These are phyloP conservation scores for Trissolcus japonicus DNA, from an alignment of 2,888 invertebrate species.

Conservation along the genomic window DNA sequence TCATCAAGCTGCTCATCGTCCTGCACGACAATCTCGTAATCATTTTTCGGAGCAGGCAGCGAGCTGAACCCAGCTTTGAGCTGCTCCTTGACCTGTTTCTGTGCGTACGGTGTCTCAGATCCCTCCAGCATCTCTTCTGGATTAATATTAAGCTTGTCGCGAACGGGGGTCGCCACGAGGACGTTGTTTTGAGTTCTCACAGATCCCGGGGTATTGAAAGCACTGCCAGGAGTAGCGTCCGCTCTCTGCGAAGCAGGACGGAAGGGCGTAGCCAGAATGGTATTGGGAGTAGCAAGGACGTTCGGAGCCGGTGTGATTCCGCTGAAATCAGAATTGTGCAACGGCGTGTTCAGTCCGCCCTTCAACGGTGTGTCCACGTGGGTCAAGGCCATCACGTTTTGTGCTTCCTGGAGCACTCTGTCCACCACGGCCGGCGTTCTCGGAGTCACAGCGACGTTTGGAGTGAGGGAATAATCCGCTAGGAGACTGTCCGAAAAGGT, in stretches of 20 bases:
- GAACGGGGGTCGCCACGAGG: conserved; percentile 82
- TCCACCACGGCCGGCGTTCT: conserved; percentile 93
- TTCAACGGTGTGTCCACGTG: conserved; percentile 98
- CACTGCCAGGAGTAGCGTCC: conserved; percentile 77
- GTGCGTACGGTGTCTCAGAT: conserved; percentile 84
- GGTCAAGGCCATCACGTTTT: conserved; percentile 98
- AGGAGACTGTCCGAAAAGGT: conserved; percentile 90
- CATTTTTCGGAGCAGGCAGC: conserved; percentile 94
- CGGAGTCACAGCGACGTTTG: conserved; percentile 83
- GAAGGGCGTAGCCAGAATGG: conserved; percentile 92
- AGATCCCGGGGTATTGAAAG: conserved; percentile 79
- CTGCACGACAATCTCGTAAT: conserved; percentile 98
- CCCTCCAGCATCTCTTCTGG: conserved; percentile 87
- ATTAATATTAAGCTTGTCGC: conserved; percentile 97
- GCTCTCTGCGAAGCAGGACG: conserved; percentile 81
- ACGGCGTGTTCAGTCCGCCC: conserved; percentile 94
- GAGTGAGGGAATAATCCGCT: conserved; percentile 90
- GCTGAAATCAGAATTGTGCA: conserved; percentile 92
- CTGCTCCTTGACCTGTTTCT: conserved; percentile 85
- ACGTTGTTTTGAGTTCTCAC: conserved; percentile 79
- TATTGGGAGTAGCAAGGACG: conserved; percentile 90
- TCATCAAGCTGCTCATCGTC: conserved; percentile 83
- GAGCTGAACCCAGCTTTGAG: conserved; percentile 87
- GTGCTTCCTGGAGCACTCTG: conserved; percentile 93
- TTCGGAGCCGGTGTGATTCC: conserved; percentile 87